A percentile compares a stretch with the other conserved stretches of the same genome.
phyloP scores from a whole-genome alignment of 1,140 invertebrate species.

The Doryteuthis pealeii region DNA sequence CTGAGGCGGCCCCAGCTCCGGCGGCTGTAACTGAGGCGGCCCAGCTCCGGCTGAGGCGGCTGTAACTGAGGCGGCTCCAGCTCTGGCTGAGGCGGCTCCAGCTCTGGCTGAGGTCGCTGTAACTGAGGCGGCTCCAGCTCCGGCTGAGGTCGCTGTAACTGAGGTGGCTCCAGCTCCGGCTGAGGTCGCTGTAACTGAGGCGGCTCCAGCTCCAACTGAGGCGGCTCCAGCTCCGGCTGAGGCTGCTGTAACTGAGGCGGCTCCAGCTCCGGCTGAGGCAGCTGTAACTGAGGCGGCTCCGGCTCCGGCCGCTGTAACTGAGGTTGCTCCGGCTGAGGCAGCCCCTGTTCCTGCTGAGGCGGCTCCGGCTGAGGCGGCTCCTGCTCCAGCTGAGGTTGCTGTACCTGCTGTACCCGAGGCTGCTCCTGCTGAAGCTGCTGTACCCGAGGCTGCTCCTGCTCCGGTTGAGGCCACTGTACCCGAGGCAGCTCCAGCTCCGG shows the following conservation, averaged over 20 bases:
- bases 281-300: neutral
- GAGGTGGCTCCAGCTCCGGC: neutral
- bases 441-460: neutral
- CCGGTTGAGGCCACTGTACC: neutral
- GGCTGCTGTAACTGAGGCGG: neutral
- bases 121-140: neutral
- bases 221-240: no score
- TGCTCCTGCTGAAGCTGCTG: slow-evolving; percentile 5
- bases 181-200: no score
- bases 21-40: neutral
- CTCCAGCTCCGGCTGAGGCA: neutral
- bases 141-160: neutral
- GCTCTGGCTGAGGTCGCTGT: no score
- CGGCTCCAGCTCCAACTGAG: no score
- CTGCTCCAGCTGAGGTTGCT: neutral
- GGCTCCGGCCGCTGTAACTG: neutral
- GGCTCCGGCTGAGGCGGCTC: neutral
- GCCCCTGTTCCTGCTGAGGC: slow-evolving; percentile 6
- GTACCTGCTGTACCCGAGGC: neutral
- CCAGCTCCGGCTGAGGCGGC: neutral
- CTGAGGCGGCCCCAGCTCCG: neutral
- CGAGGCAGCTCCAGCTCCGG: neutral
- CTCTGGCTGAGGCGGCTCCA: no score
- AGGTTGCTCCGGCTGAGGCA: neutral
- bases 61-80: no score